Conservation (phyloP, 2,888 invertebrate species). For the Harpalus rufipes region DNA sequence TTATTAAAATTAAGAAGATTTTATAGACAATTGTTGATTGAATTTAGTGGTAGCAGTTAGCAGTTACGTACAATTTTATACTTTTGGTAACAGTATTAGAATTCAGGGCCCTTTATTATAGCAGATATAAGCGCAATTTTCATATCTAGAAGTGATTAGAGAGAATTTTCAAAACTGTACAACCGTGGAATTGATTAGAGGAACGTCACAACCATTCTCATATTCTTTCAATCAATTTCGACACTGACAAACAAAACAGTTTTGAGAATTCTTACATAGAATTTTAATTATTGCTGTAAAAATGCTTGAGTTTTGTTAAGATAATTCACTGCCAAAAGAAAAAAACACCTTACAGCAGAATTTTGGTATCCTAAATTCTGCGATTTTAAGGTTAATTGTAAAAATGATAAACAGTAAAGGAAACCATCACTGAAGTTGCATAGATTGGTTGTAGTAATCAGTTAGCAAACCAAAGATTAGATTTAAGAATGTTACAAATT, state of each 20-base stretch:
- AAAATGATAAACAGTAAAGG: background rate
- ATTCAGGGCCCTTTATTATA: constrained; percentile 54
- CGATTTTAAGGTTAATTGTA: background rate
- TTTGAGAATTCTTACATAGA: background rate
- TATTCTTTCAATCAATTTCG: too few species aligned
- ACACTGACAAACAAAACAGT: background rate
- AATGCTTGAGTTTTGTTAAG: constrained; percentile 38
- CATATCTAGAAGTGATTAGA: constrained; percentile 52
- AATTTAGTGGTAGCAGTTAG: constrained; percentile 47
- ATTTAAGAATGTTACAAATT: background rate
- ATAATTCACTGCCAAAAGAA: constrained; percentile 46
- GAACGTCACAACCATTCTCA: too few species aligned
- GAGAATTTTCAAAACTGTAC: background rate
- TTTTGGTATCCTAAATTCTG: background rate
- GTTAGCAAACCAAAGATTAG: background rate
- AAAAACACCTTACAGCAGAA: background rate
- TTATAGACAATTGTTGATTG: constrained; percentile 54
- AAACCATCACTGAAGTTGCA: background rate
- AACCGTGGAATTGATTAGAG: too few species aligned
- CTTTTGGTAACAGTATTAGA: constrained; percentile 61
- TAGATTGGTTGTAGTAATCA: constrained; percentile 4
- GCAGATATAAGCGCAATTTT: constrained; percentile 20
- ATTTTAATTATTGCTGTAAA: constrained; percentile 30
- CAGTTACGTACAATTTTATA: constrained; percentile 59
- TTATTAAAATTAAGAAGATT: constrained; percentile 44